A percentile compares a stretch with the other conserved stretches of the same genome.
phyloP scores from a whole-genome alignment of 2,113 vertebrate genomes.

The Marmota flaviventris region DNA sequence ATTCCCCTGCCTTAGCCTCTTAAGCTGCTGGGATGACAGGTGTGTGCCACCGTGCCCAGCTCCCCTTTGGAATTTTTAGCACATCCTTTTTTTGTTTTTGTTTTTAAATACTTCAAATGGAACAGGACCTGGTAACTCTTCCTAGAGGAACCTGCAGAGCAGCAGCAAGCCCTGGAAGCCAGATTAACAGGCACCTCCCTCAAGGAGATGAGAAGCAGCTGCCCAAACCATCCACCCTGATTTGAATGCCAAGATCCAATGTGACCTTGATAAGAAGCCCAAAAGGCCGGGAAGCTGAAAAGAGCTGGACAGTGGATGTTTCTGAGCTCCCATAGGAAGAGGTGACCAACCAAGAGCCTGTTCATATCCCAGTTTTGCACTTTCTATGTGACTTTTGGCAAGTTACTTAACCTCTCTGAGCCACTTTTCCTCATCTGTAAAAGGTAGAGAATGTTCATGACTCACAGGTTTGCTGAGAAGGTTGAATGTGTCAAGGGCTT shows the following conservation, averaged over 20 bases:
- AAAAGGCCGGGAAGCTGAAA: background rate
- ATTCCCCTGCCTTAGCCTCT: background rate
- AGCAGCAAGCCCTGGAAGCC: background rate
- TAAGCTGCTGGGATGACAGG: background rate
- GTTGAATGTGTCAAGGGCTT: background rate
- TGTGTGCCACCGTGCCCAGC: background rate
- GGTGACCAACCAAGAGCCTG: background rate
- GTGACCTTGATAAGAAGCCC: background rate
- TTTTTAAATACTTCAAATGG: background rate
- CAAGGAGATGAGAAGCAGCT: background rate
- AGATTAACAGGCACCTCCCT: background rate
- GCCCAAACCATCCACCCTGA: background rate
- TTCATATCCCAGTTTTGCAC: background rate
- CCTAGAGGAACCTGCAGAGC: background rate
- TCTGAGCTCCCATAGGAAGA: background rate
- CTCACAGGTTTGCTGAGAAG: background rate
- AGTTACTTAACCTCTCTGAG: background rate
- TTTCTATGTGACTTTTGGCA: conserved; percentile 5
- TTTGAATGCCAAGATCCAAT: background rate
- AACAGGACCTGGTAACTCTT: background rate
- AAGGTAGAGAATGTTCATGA: background rate
- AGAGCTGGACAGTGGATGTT: background rate
- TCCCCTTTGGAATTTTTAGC: background rate
- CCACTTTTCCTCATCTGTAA: background rate
- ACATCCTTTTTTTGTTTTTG: background rate